A percentile compares a stretch with the other conserved stretches of the same genome.
Conservation (phyloP, 2,797 vertebrate species). For the Tapirus indicus region DNA sequence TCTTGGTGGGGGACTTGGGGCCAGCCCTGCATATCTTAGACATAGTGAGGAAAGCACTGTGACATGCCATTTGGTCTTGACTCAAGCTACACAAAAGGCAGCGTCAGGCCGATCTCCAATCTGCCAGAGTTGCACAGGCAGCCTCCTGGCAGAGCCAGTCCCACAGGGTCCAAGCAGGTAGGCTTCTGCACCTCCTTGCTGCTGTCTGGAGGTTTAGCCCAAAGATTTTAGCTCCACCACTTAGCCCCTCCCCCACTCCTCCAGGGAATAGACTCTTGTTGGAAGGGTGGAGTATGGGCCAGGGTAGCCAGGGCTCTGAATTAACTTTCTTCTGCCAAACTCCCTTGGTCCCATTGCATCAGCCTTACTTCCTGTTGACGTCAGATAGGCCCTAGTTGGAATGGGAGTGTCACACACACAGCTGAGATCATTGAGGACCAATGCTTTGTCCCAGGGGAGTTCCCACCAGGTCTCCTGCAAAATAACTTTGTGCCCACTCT, state of each 20-base stretch:
- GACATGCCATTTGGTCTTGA: not conserved
- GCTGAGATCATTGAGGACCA: slow-evolving; percentile 88
- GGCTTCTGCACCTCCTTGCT: not conserved
- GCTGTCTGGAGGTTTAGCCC: not conserved
- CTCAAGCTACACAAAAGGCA: not conserved
- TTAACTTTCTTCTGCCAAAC: slow-evolving; percentile 26
- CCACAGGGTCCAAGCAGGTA: not conserved
- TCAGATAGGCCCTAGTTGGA: slow-evolving; percentile 57
- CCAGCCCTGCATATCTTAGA: not conserved
- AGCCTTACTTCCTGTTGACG: slow-evolving; percentile 89
- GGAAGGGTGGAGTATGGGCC: slow-evolving; percentile 3
- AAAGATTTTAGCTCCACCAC: not conserved
- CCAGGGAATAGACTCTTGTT: not conserved
- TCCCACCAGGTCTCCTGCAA: not conserved
- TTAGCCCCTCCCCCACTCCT: not conserved
- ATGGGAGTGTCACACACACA: slow-evolving; percentile 36
- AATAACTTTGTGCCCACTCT: not conserved
- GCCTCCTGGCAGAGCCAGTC: not conserved
- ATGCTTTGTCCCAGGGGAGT: slow-evolving; percentile 75
- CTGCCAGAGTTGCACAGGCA: not conserved
- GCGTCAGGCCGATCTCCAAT: not conserved
- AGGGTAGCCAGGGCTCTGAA: not conserved
- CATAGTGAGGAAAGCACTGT: not conserved
- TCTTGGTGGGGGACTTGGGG: not conserved
- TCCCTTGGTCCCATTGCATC: slow-evolving; percentile 87